A percentile compares a stretch with the other conserved stretches of the same genome.
These are phyloP conservation scores for Acropternis orthonyx DNA, from an alignment of 2,797 vertebrate genomes.

Conservation along the genomic window DNA sequence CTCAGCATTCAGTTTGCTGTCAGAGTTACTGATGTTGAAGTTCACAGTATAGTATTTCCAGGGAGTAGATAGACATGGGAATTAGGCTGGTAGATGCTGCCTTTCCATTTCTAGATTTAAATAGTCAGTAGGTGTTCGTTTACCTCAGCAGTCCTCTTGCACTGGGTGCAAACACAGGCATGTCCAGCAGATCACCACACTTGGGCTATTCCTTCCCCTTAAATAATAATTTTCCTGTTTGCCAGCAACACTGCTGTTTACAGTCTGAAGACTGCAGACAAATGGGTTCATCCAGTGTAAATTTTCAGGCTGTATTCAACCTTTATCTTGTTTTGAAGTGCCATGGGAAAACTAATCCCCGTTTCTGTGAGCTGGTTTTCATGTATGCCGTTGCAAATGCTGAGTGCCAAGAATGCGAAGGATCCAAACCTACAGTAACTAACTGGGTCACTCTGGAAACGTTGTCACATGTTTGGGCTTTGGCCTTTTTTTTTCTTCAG, in stretches of 20 bases:
- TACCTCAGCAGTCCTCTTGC: neutral
- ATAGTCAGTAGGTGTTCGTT: neutral
- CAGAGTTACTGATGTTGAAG: neutral
- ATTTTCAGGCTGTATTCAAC: constrained; percentile 1
- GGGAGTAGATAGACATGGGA: neutral
- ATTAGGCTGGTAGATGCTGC: neutral
- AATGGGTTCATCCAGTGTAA: constrained; percentile 18
- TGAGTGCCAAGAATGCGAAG: neutral
- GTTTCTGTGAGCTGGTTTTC: constrained; percentile 29
- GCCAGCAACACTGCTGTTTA: neutral
- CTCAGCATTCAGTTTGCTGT: neutral
- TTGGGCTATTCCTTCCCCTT: neutral
- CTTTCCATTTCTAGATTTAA: constrained; percentile 20
- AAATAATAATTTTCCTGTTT: constrained; percentile 27
- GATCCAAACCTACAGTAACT: neutral
- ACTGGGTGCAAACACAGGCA: neutral
- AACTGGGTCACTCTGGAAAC: neutral
- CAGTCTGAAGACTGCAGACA: constrained; percentile 24
- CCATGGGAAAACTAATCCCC: neutral
- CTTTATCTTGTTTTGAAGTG: constrained; percentile 37
- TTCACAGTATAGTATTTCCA: neutral
- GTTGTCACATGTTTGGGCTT: neutral
- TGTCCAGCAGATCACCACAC: neutral
- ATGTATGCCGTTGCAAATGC: neutral
- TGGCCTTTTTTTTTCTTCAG: neutral